Evolutionary conservation across 35 echinoderm and acorn worm species (phyloP), one percentile per base, ranked within the genome.

Genomic region (Chiridota heheva): DNA sequence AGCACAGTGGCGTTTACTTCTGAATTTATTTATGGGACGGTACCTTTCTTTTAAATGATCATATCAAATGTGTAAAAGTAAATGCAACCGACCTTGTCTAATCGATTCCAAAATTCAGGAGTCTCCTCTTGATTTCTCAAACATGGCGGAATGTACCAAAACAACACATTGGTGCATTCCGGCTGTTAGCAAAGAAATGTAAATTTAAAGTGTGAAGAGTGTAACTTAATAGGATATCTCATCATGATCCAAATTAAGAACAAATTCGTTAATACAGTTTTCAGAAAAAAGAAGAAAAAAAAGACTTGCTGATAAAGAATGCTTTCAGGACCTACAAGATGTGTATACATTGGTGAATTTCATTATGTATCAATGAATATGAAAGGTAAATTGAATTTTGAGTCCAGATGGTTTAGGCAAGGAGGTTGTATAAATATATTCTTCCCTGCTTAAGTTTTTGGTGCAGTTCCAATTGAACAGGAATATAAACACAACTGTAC

Each of bases 81-180:
- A n/a, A n/a, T n/a, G n/a, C 48, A 16, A 6, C 67, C 85, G 44
- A 98, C 95, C 89, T 91, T 83, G 47, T 81, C 34, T 18, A 98
- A 42, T 64, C 76, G 77, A 22, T 74, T 33, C 67, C 58, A 70
- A 8, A 74, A 66, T 70, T 98, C 95, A 3, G 81, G 85, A 36
- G 72, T 70, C 16, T 90, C 81, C 17, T 72, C 42, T 66, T 85
- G 56, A 42, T 79, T 42, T 58, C 81, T 55, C 27, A 98, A 56
- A 31, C 82, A 84, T 20, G 74, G 79, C 37, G 89, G 95, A 34
- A 98, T 60, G 46, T 92, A 98, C 95, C 95, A 98, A 59, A 98
- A 98, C 42, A 79, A 88, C 3, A 98, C 95, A 79, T 98, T 98
- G 38, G 85, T 84, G 27, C 80, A 91, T n/a, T 98, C 79, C 58